Evolutionary conservation across 2,888 invertebrate species (phyloP), one percentile per base, ranked within the genome.

Genomic region (Hirtodrosophila confusa): DNA sequence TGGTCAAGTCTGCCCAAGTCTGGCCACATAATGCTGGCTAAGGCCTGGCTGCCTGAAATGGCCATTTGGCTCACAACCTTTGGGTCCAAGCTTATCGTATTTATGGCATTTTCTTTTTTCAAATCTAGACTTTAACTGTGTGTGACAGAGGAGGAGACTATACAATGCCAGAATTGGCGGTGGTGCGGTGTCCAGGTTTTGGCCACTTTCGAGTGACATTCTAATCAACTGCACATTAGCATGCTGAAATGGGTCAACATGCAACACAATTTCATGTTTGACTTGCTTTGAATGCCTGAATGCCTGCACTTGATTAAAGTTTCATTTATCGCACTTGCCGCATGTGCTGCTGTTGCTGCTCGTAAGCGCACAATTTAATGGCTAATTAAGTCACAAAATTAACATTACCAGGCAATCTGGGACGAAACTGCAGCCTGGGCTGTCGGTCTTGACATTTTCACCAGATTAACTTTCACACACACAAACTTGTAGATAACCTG

Each of bases 341-440:
- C 27, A 39, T 2, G 33, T 48, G 31, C 45, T 63, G 35, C 44
- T 11, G 17, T 44, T 54, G 10, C 45, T 66, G 35, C 17, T 17
- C 17, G 17, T 17, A 27, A 27, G 51, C 60, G 36, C 44, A 64
- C 62, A 62, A 69, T 75, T 87, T 85, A 75, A 87, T 72, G 80
- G 88, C 79, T 85, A 82, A 87, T 87, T 87, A 87, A 77, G 79
- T 75, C 83, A 69, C 69, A 65, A 85, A 86, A 87, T 85, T 87
- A 82, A 79, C 73, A 79, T 87, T 82, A 85, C 85, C 77, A 72
- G 57, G 55, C 79, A 87, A 85, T 82, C 66, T 67, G 41, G 58
- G 60, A 79, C 56, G 54, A 65, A 65, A 69, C n/a, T 53, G 55
- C 55, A 66, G 27, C 47, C 41, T 27, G 10, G 49, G 45, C 53